phyloP scores from a whole-genome alignment of 2,113 vertebrate genomes.

The Cettia cetti region DNA sequence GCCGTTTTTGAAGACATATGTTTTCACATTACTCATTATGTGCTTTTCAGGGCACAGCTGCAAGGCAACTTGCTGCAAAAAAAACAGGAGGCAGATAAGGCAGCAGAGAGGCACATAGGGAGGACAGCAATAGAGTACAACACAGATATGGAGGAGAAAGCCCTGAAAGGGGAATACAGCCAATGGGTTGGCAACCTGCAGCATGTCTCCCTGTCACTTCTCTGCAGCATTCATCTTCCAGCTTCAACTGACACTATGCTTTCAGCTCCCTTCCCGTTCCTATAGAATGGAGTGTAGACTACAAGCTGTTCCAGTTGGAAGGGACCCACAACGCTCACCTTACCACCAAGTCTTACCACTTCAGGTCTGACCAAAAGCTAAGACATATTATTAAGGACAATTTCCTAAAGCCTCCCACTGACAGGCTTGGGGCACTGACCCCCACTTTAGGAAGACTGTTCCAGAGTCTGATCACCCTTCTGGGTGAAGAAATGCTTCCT shows the following conservation, averaged over 20 bases:
- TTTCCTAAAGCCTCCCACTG: background rate
- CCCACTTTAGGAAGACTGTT: background rate
- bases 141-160: background rate
- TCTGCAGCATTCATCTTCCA: background rate
- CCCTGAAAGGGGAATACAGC: background rate
- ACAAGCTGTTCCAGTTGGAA: background rate
- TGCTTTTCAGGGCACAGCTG: background rate
- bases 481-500: background rate
- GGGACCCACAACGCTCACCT: background rate
- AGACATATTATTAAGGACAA: too few relatives aligned
- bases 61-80: background rate
- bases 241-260: accelerated
- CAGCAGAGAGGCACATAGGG: background rate
- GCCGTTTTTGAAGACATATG: background rate
- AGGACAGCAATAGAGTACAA: accelerated
- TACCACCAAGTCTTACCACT: background rate
- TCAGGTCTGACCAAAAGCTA: background rate
- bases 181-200: background rate
- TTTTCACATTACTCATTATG: background rate
- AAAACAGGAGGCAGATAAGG: background rate
- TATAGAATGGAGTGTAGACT: background rate
- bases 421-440: background rate
- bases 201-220: background rate
- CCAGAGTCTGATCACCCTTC: background rate
- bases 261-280: background rate